Conservation (phyloP, 1,140 invertebrate species). For the Olivierus martensii region DNA sequence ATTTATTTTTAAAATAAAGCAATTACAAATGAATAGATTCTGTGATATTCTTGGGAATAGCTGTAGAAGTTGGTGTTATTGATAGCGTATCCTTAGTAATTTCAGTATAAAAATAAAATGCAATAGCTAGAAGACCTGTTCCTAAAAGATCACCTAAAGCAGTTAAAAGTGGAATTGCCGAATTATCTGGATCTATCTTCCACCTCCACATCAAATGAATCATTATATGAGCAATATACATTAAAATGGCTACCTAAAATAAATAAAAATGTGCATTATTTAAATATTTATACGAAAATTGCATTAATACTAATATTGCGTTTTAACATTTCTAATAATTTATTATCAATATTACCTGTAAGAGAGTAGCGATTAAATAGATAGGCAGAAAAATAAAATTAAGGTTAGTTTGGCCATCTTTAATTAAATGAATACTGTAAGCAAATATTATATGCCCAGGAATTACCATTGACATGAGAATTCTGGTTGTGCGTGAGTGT, state of each 20-base stretch:
- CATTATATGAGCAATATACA: conserved; percentile 40
- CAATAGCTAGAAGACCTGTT: conserved; percentile 62
- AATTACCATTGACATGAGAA: conserved; percentile 67
- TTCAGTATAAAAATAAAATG: conserved; percentile 23
- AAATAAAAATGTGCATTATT: neutral
- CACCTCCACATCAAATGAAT: conserved; percentile 35
- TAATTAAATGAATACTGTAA: conserved; percentile 67
- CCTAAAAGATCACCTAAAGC: conserved; percentile 85
- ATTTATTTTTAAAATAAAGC: too few species aligned
- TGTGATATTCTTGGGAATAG: too few species aligned
- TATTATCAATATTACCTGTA: conserved; percentile 48
- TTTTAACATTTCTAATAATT: too few species aligned
- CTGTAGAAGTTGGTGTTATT: too few species aligned
- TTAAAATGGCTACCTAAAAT: conserved; percentile 27
- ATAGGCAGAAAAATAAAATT: conserved; percentile 55
- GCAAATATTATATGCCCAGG: conserved; percentile 87
- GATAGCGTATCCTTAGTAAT: too few species aligned
- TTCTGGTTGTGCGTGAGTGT: conserved; percentile 51
- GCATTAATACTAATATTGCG: conserved; percentile 26
- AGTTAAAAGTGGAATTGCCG: conserved; percentile 66
- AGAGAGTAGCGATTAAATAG: conserved; percentile 64
- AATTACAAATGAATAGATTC: too few species aligned
- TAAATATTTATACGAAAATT: neutral
- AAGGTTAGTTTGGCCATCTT: conserved; percentile 36
- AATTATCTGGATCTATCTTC: conserved; percentile 38